phyloP scores from a whole-genome alignment of 2,888 invertebrate species.

The Mamestra brassicae region DNA sequence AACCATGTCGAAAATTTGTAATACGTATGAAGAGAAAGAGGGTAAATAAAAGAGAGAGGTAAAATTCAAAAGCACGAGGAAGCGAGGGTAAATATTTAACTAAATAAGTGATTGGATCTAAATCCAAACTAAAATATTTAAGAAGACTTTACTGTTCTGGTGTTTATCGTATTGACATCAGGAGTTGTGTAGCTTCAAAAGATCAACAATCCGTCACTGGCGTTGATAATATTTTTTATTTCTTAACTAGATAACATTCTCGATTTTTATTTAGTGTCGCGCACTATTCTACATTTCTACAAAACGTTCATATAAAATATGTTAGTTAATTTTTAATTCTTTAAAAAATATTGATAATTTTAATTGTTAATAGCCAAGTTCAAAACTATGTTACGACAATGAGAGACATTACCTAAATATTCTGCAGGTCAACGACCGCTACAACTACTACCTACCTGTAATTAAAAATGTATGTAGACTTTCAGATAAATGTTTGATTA shows the following conservation, averaged over 20 bases:
- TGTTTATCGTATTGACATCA: constrained; percentile 7
- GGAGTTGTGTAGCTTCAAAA: constrained; percentile 16
- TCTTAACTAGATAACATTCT: no score
- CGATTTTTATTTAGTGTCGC: background rate
- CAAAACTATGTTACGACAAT: constrained; percentile 20
- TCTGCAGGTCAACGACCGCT: constrained; percentile 30
- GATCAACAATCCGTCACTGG: background rate
- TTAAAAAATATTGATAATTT: no score
- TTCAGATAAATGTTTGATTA: constrained; percentile 10
- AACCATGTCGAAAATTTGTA: constrained; percentile 13
- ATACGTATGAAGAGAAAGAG: constrained; percentile 4
- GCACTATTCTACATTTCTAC: background rate
- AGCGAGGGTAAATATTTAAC: constrained; percentile 35
- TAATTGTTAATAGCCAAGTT: constrained; percentile 10
- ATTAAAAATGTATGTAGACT: constrained; percentile 35
- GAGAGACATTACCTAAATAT: constrained; percentile 27
- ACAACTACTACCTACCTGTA: constrained; percentile 45
- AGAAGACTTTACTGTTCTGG: constrained; percentile 8
- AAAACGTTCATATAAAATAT: background rate
- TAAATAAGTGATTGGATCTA: constrained; percentile 31
- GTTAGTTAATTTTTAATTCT: no score
- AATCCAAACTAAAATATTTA: constrained; percentile 18
- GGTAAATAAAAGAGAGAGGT: constrained; percentile 7
- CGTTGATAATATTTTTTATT: background rate
- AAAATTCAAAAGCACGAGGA: constrained; percentile 55